Evolutionary conservation across 2,797 vertebrate species (phyloP), one percentile per base, ranked within the genome.

Genomic region (Channallabes apus): DNA sequence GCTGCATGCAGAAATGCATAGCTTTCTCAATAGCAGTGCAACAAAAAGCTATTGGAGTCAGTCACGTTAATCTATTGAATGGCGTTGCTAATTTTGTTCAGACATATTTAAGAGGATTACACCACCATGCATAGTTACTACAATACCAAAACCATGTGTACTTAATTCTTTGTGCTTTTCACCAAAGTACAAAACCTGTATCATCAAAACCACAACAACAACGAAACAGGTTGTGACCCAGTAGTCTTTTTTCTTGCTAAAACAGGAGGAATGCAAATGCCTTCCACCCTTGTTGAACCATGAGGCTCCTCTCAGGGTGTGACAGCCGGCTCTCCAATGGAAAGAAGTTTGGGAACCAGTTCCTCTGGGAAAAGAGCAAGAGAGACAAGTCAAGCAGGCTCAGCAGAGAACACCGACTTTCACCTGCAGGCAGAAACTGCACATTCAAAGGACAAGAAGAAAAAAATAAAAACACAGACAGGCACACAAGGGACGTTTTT

Each of bases 361-460:
- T 89, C 80, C 86, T 86, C 88, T 29, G 83, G 89, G 87, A 88
- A 78, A 67, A 68, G 61, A 86, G 86, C 87, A 84, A 78, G 87
- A 86, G 82, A 71, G 84, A 84, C 88, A 3, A 77, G 88, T 85
- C 22, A 75, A 84, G 71, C 88, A 32, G 80, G 84, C 56, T 82
- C 24, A 80, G 81, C 88, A 86, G 85, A 90, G 86, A 90, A 86
- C 59, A 59, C 73, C 18, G 80, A 75, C 51, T 79, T 56, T 90
- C n/a, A 78, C 89, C 89, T 85, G 68, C 80, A 84, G 89, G 87
- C 89, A 86, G 87, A 90, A 90, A 90, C 89, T 79, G 59, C 32
- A 71, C 29, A 58, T 80, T 62, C 71, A 83, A 75, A 84, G 80
- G 20, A 59, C 79, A 84, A 72, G 58, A 14, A 77, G 76, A 86